phyloP scores from a whole-genome alignment of 2,888 invertebrate genomes.

The Aspidapion aeneum region DNA sequence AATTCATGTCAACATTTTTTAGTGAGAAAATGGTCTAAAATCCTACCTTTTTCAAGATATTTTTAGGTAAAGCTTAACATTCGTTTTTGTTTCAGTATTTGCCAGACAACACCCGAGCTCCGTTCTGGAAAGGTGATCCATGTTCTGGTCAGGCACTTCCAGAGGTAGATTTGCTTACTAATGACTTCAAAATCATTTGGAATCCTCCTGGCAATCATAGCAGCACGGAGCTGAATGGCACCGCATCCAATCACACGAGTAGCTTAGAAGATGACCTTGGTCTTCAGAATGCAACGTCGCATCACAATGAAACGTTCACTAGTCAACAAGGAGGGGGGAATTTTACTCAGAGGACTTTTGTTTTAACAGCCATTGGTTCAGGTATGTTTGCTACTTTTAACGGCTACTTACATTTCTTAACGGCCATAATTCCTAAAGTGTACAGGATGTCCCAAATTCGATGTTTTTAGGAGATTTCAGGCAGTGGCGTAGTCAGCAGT shows the following conservation, averaged over 20 bases:
- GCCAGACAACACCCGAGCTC: constrained; percentile 33
- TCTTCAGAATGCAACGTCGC: not conserved
- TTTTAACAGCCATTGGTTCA: constrained; percentile 41
- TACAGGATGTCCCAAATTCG: no score
- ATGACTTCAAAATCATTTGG: constrained; percentile 38
- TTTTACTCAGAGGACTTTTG: constrained; percentile 31
- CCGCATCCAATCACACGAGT: not conserved
- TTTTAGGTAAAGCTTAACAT: no score
- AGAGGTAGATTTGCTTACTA: constrained; percentile 36
- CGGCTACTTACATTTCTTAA: no score
- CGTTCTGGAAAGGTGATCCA: constrained; percentile 40
- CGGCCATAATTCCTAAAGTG: no score
- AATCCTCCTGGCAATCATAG: constrained; percentile 32
- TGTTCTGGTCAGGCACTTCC: constrained; percentile 34
- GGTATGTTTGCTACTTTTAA: no score
- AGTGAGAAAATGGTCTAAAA: no score
- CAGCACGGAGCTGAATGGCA: no score
- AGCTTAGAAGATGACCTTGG: no score
- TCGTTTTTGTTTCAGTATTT: constrained; percentile 38
- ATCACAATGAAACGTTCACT: not conserved
- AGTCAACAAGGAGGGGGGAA: not conserved
- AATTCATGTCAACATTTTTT: no score
- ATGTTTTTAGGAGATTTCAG: no score
- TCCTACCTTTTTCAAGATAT: no score
- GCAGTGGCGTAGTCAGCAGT: no score